Base-by-base conservation (phyloP, 1,140 invertebrate species). In the Drosophila jambulina region DNA sequence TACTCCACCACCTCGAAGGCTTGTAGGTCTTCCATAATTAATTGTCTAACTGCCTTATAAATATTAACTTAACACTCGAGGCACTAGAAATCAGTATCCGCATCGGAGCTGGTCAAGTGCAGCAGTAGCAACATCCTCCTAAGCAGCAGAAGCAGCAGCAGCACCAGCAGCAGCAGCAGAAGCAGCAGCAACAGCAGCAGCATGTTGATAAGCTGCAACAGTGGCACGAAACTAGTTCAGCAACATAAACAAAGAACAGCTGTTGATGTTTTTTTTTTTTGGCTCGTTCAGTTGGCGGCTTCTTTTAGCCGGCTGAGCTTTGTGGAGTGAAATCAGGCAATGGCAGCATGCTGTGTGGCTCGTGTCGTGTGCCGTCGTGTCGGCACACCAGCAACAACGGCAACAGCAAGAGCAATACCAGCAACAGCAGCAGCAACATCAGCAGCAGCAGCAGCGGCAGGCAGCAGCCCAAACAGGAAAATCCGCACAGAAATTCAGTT, bases 191-290 rank as follows among this genome's bases (percentile, higher is more conserved):
- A 63, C 60, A 23, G 49, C 48, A 54, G 19, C 54, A 70, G 43
- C 64, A 78, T 78, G 46, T 61, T 64, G 69, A 34, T 53, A 65
- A 36, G 23, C 34, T 42, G 70, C 71, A 68, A 69, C 67, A 84
- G 62, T 34, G 23, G 17, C 27, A 23, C 72, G 68, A 82, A 85
- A 87, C 77, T 40, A 83, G 80, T 81, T 56, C 43, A 34, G 85
- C 85, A 90, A 90, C 85, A 90, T 88, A 90, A 90, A 90, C 85
- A 90, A 90, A 88, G 45, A 90, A 90, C 85, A 90, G 85, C 85
- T 90, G 85, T 79, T 81, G 29, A 23, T 19, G 25, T 6, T 25
- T 13, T 25, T 13, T 21, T 23, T 17, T 56, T 60, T 49, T 34
- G 12, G 65, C 42, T 43, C 38, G 60, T 64, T 59, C 58, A 54